Base-by-base conservation (phyloP, 2,113 vertebrate genomes). In the Scophthalmus maximus region DNA sequence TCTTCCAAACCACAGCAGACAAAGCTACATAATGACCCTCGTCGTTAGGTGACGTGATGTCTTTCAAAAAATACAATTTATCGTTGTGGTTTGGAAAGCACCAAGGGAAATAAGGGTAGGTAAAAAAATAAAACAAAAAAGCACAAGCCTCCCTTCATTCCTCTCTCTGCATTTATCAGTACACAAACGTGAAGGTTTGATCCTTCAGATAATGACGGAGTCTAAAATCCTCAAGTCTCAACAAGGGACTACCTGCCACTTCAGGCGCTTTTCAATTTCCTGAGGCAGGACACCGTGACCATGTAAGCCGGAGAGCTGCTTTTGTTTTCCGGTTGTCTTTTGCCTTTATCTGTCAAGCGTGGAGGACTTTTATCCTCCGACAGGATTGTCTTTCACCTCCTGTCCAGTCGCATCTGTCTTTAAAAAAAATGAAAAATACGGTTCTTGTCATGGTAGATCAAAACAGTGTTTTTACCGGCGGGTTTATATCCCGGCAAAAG, bases 401-500 rank as follows among this genome's bases (percentile, higher is more conserved):
- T 60, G 80, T 68, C 80, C 59, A 47, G 56, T 49, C 22, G 14
- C 51, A 71, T 78, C 44, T 70, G 36, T 59, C 26, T 74, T 38
- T 71, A 42, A n/a, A n/a, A n/a, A n/a, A n/a, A n/a, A n/a, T n/a
- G n/a, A n/a, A n/a, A n/a, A n/a, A n/a, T 50, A 26, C 61, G 29
- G 72, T 81, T 73, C 0, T 23, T 71, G 36, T 73, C 18, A 2
- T 53, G 57, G 51, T 72, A 59, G 69, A 62, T 77, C 62, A 29
- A 46, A 79, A 47, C 71, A 23, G 20, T 64, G 18, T 67, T 70
- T 49, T 78, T 72, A 68, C 61, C 57, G 64, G 20, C 27, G 67
- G 81, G 87, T 86, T 89, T 85, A 80, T 52, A 79, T 69, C 78
- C 53, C 12, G 53, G 51, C 61, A 56, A 46, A 79, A 84, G 36